Percentiles rank a stretch among this genome's conserved stretches.
Evolutionary conservation across 2,888 invertebrate genomes (phyloP).

Genomic region (Drosophila phalerata): DNA sequence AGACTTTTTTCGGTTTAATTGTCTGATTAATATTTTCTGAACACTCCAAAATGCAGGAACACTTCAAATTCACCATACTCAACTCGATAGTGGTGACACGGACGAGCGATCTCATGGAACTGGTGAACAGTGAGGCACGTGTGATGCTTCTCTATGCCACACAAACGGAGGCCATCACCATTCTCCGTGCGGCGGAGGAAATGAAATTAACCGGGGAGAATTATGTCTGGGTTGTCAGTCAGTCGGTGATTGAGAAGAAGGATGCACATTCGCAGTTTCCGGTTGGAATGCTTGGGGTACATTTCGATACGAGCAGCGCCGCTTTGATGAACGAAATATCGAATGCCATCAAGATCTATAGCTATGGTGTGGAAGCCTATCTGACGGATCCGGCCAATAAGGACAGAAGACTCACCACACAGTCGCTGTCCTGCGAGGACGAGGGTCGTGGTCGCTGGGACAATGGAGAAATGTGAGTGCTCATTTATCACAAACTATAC

Average conservation of each 20-base stretch:
- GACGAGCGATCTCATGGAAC: constrained; percentile 91
- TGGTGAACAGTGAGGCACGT: constrained; percentile 95
- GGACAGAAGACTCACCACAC: constrained; percentile 84
- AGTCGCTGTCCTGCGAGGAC: constrained; percentile 92
- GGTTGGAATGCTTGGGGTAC: constrained; percentile 96
- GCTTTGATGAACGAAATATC: constrained; percentile 94
- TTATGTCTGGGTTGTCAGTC: constrained; percentile 98
- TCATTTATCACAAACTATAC: too few species aligned
- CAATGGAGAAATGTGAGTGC: constrained; percentile 89
- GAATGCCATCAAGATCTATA: constrained; percentile 95
- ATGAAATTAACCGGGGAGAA: constrained; percentile 89
- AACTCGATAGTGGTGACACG: constrained; percentile 94
- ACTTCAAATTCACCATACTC: constrained; percentile 93
- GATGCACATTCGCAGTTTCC: constrained; percentile 93
- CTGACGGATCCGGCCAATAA: constrained; percentile 91
- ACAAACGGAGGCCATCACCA: constrained; percentile 93
- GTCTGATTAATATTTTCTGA: too few species aligned
- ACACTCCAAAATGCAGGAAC: constrained; percentile 87
- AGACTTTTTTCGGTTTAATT: too few species aligned
- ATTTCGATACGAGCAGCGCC: constrained; percentile 94
- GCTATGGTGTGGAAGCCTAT: constrained; percentile 95
- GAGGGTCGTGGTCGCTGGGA: constrained; percentile 94
- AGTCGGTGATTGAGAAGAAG: constrained; percentile 94
- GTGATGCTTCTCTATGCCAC: constrained; percentile 97
- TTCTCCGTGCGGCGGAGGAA: constrained; percentile 87